Conservation (phyloP, 2,888 invertebrate genomes). For the Frankliniella intonsa region DNA sequence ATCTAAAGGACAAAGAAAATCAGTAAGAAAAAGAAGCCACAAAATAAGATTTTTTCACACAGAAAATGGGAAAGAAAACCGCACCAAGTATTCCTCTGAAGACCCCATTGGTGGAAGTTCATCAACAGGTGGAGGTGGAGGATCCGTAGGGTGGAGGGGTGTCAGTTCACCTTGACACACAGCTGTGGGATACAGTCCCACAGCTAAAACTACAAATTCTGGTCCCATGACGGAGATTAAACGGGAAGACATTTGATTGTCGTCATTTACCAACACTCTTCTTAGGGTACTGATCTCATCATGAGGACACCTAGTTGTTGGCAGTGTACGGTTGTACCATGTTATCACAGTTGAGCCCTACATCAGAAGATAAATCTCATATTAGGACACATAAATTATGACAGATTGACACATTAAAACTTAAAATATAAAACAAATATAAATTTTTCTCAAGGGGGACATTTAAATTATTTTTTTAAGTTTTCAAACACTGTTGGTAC, state of each 20-base stretch:
- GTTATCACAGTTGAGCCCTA: slow-evolving; percentile 49
- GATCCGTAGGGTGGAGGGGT: slow-evolving; percentile 45
- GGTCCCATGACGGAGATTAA: slow-evolving; percentile 63
- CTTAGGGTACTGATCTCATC: slow-evolving; percentile 69
- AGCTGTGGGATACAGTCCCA: slow-evolving; percentile 57
- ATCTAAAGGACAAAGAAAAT: not conserved
- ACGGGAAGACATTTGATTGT: slow-evolving; percentile 48
- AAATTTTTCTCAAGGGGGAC: not conserved
- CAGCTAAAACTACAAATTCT: slow-evolving; percentile 65
- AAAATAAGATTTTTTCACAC: not conserved
- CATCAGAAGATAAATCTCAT: not conserved
- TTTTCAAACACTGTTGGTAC: not conserved
- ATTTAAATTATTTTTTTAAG: not conserved
- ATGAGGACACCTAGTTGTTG: slow-evolving; percentile 69
- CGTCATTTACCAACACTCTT: slow-evolving; percentile 42
- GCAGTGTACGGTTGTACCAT: slow-evolving; percentile 71
- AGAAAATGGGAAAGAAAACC: not conserved
- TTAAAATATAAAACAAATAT: not conserved
- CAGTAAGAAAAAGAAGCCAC: not conserved
- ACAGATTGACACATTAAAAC: too few species aligned
- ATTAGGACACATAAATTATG: not conserved
- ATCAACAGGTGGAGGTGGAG: slow-evolving; percentile 37
- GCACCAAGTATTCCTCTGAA: slow-evolving; percentile 49
- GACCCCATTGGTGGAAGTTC: slow-evolving; percentile 40
- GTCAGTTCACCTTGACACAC: slow-evolving; percentile 54